Percentiles rank a stretch among this genome's conserved stretches.
phyloP scores from a whole-genome alignment of 1,140 invertebrate genomes.

The Spodoptera litura region DNA sequence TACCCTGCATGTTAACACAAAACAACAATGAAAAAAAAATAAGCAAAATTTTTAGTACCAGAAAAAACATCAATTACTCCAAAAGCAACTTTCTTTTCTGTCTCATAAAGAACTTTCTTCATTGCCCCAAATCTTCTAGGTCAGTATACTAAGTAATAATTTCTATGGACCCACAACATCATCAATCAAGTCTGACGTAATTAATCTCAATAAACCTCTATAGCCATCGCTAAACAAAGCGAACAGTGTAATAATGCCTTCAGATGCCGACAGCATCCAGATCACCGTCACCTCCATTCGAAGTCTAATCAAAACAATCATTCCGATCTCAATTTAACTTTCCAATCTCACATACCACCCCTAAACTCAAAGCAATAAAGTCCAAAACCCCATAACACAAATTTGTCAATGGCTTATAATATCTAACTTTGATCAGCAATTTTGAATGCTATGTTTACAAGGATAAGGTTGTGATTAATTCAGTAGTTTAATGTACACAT shows the following conservation, averaged over 20 bases:
- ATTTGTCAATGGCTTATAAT: neutral
- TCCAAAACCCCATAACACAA: neutral
- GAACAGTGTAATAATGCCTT: constrained; percentile 5
- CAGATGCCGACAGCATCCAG: constrained; percentile 5
- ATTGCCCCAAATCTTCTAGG: no score
- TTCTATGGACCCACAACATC: neutral
- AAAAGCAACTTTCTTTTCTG: no score
- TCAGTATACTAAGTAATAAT: no score
- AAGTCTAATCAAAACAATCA: constrained; percentile 41
- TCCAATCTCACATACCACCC: neutral
- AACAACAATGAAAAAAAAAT: no score
- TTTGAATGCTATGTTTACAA: neutral
- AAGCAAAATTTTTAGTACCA: no score
- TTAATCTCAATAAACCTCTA: constrained; percentile 30
- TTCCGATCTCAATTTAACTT: constrained; percentile 34
- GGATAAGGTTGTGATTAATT: neutral
- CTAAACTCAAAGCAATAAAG: neutral
- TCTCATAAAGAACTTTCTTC: no score
- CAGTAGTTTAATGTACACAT: neutral
- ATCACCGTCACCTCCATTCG: constrained; percentile 11
- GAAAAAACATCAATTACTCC: no score
- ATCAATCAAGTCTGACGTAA: constrained; percentile 29
- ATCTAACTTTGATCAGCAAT: neutral
- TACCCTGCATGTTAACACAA: no score
- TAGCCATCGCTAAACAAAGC: constrained; percentile 16